These are phyloP conservation scores for Tylochromis polylepis DNA, from an alignment of 2,113 vertebrate species.

Conservation along the genomic window DNA sequence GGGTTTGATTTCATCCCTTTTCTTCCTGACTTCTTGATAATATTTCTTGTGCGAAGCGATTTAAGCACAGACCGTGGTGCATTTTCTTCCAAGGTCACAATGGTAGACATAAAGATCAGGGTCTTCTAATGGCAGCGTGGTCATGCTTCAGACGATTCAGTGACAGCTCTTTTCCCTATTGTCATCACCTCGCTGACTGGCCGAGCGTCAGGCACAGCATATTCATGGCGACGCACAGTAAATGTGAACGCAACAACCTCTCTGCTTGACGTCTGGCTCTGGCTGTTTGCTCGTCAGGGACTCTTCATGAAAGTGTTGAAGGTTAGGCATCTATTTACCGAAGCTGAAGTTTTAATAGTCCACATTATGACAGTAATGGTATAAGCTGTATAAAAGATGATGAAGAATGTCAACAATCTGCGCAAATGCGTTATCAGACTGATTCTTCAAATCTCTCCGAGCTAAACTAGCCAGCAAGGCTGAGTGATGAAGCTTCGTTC, in stretches of 20 bases:
- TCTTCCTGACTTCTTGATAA: background rate
- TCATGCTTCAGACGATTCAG: background rate
- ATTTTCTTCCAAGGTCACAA: background rate
- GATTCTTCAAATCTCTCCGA: background rate
- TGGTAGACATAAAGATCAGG: background rate
- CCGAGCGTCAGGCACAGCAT: background rate
- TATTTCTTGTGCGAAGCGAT: background rate
- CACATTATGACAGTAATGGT: background rate
- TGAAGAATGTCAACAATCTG: slow-evolving; percentile 20
- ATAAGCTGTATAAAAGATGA: background rate
- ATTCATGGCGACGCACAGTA: background rate
- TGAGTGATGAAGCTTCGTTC: background rate
- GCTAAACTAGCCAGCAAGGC: slow-evolving; percentile 3
- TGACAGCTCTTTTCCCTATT: background rate
- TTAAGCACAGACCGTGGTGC: background rate
- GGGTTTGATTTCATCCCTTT: background rate
- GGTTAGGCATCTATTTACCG: slow-evolving; percentile 39
- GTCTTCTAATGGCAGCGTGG: background rate
- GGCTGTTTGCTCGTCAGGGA: background rate
- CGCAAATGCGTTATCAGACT: background rate
- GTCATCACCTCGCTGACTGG: background rate
- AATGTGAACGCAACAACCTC: background rate
- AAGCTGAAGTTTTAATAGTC: background rate
- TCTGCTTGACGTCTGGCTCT: background rate
- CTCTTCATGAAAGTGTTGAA: background rate